Conservation (phyloP, 2,113 vertebrate species). For the Corvus hawaiiensis region DNA sequence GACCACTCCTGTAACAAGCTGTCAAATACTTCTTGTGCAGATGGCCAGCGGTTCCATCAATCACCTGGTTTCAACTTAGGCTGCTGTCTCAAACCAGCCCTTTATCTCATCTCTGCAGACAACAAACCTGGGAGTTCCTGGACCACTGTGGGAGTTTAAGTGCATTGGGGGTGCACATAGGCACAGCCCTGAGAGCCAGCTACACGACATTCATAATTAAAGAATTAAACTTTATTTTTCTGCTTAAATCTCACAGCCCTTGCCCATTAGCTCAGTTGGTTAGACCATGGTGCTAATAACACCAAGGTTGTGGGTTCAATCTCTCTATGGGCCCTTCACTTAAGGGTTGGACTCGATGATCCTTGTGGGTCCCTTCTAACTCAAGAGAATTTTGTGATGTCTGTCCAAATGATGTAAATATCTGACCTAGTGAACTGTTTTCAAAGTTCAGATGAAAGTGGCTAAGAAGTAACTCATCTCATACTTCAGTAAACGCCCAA, state of each 20-base stretch:
- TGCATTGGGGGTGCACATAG: neutral
- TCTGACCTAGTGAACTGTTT: neutral
- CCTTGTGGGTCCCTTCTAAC: neutral
- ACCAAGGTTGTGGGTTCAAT: neutral
- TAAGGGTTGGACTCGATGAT: neutral
- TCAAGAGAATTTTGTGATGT: neutral
- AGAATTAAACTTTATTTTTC: neutral
- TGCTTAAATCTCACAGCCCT: neutral
- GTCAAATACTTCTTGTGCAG: neutral
- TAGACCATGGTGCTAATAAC: conserved; percentile 45
- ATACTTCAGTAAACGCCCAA: neutral
- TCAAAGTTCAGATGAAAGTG: neutral
- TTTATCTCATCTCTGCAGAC: neutral
- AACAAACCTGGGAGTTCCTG: neutral
- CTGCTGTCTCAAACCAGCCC: neutral
- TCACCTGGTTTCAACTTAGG: neutral
- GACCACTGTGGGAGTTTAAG: neutral
- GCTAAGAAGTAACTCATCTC: neutral
- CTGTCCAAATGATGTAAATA: neutral
- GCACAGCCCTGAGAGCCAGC: neutral
- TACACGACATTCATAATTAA: neutral
- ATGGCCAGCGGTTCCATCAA: neutral
- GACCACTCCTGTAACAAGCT: neutral
- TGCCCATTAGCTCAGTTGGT: conserved; percentile 43
- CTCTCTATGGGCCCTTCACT: neutral